phyloP scores from a whole-genome alignment of 2,888 invertebrate genomes.

The Tachina lurida region DNA sequence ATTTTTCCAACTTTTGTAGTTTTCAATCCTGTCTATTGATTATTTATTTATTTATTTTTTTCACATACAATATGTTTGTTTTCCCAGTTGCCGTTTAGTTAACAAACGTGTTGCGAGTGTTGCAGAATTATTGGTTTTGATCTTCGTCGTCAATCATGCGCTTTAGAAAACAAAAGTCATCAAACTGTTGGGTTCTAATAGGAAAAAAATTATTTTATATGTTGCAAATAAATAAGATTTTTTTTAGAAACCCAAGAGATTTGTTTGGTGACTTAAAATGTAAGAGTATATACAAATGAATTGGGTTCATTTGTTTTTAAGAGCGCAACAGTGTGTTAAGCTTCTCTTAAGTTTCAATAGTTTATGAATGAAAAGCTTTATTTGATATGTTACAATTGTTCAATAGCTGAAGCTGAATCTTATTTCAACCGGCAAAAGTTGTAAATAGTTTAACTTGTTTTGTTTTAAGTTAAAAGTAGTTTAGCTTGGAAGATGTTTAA shows the following conservation, averaged over 20 bases:
- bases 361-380: slow-evolving; percentile 65
- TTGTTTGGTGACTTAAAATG: not conserved
- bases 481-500: no score
- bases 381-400: not conserved
- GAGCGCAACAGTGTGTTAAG: slow-evolving; percentile 14
- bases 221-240: slow-evolving; percentile 47
- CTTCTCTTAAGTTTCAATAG: slow-evolving; percentile 46
- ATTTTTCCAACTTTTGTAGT: slow-evolving; percentile 1
- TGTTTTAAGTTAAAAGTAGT: no score
- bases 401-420: slow-evolving; percentile 40
- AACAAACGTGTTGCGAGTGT: slow-evolving; percentile 8
- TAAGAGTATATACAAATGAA: slow-evolving; percentile 33
- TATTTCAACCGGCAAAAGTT: slow-evolving; percentile 58
- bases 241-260: slow-evolving; percentile 29
- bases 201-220: slow-evolving; percentile 69
- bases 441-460: slow-evolving; percentile 7
- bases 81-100: not conserved
- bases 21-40: slow-evolving; percentile 14
- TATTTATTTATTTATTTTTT: not conserved
- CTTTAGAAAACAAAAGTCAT: slow-evolving; percentile 70
- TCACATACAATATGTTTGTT: not conserved
- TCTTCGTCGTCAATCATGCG: slow-evolving; percentile 66
- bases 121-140: slow-evolving; percentile 8
- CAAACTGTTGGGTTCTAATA: slow-evolving; percentile 69
- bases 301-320: slow-evolving; percentile 43